Percentiles rank a stretch among this genome's conserved stretches.
phyloP scores from a whole-genome alignment of 2,888 invertebrate species.

The Leucophenga maculata region DNA sequence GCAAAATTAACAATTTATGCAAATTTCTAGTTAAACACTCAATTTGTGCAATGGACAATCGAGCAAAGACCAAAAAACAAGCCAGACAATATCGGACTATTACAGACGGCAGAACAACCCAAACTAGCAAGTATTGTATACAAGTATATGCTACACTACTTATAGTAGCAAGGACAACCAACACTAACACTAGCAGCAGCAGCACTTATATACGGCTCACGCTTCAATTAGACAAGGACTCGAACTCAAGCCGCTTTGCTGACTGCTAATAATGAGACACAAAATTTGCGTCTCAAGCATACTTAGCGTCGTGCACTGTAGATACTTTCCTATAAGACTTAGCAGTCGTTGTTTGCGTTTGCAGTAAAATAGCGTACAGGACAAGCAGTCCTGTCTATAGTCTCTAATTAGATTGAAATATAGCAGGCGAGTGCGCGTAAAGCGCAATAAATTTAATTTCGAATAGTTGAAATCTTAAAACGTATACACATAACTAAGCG shows the following conservation, averaged over 20 bases:
- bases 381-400: too few species aligned
- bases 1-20: conserved; percentile 35
- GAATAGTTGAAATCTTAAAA: conserved; percentile 8
- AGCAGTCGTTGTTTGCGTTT: too few species aligned
- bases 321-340: too few species aligned
- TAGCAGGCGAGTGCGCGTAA: conserved; percentile 15
- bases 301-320: too few species aligned
- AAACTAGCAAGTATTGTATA: background rate
- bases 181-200: too few species aligned
- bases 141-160: background rate
- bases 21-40: conserved; percentile 36
- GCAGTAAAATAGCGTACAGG: too few species aligned
- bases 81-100: background rate
- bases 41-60: conserved; percentile 24
- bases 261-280: too few species aligned
- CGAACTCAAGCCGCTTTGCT: too few species aligned
- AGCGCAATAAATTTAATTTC: conserved; percentile 23
- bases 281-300: too few species aligned
- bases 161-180: background rate
- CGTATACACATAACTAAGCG: background rate
- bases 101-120: background rate
- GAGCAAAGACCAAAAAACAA: background rate
- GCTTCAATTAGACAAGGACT: too few species aligned
- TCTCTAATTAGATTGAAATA: conserved; percentile 24
- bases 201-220: too few species aligned